A percentile compares a stretch with the other conserved stretches of the same genome.
These are phyloP conservation scores for Dicentrarchus labrax DNA, from an alignment of 2,113 vertebrate genomes.

Conservation along the genomic window DNA sequence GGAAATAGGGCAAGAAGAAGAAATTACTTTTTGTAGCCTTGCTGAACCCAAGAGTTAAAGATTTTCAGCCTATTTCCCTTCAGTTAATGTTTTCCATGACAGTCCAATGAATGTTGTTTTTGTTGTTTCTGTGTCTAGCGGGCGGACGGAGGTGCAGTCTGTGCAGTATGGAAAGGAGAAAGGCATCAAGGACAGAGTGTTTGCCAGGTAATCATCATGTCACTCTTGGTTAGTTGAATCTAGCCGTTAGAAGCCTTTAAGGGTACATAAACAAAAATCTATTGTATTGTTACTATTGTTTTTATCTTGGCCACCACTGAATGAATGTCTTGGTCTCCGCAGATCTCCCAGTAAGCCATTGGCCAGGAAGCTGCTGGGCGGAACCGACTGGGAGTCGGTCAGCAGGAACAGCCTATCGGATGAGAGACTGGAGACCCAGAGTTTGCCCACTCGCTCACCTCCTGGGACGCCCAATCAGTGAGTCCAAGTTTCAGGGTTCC, in stretches of 20 bases:
- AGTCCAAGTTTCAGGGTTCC: conserved; percentile 74
- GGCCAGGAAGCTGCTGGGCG: conserved; percentile 90
- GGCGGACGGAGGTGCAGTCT: conserved; percentile 97
- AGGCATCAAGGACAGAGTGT: conserved; percentile 96
- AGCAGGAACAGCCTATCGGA: conserved; percentile 96
- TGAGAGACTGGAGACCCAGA: conserved; percentile 97
- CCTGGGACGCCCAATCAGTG: conserved; percentile 98
- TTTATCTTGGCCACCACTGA: background rate
- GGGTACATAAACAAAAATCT: background rate
- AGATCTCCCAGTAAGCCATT: conserved; percentile 98
- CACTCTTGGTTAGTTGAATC: background rate
- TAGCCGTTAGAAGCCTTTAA: background rate
- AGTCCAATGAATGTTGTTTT: conserved; percentile 11
- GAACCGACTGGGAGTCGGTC: conserved; percentile 95
- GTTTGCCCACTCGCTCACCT: conserved; percentile 96
- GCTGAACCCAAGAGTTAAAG: background rate
- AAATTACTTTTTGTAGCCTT: background rate
- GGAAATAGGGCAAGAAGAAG: background rate
- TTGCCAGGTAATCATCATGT: conserved; percentile 91
- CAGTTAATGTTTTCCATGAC: background rate
- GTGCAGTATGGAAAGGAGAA: conserved; percentile 99
- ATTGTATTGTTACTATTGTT: background rate
- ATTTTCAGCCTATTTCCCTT: background rate
- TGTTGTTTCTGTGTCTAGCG: conserved; percentile 84
- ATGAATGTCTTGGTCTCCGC: conserved; percentile 19